These are phyloP conservation scores for Kryptolebias marmoratus DNA, from an alignment of 2,113 vertebrate species.

Conservation along the genomic window DNA sequence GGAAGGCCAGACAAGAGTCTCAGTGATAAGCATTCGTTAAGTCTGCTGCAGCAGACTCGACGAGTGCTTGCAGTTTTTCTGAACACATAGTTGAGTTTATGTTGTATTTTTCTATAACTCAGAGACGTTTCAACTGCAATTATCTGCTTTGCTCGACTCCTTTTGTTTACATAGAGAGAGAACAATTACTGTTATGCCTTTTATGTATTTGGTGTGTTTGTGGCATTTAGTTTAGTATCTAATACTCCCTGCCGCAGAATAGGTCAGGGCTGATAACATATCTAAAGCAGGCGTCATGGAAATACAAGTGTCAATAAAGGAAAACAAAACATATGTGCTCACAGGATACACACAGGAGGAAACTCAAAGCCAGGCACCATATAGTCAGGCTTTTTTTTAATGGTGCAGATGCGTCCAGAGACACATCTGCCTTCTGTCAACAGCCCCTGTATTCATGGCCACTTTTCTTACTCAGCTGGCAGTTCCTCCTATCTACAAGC, in stretches of 20 bases:
- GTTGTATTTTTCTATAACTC: no score
- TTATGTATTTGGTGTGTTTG: background rate
- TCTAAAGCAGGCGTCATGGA: background rate
- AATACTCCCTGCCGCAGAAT: background rate
- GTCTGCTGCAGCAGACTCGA: background rate
- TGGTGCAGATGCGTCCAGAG: slow-evolving; percentile 12
- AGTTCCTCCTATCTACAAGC: background rate
- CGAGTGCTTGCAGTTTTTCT: background rate
- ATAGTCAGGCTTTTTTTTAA: background rate
- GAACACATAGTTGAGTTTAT: no score
- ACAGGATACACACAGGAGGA: background rate
- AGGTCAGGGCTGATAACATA: background rate
- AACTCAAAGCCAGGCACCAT: background rate
- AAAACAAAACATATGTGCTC: background rate
- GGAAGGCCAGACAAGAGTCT: background rate
- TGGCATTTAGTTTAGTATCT: background rate
- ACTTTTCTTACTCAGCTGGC: slow-evolving; percentile 36
- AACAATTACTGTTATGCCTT: background rate
- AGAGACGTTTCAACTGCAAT: no score
- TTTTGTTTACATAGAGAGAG: no score
- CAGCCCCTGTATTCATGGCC: slow-evolving; percentile 3
- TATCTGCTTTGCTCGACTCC: no score
- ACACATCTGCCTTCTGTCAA: slow-evolving; percentile 39
- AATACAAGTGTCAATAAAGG: background rate
- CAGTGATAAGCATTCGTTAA: background rate